Percentiles rank a stretch among this genome's conserved stretches.
These are phyloP conservation scores for Thaumetopoea pityocampa DNA, from an alignment of 1,140 invertebrate species.

Conservation along the genomic window DNA sequence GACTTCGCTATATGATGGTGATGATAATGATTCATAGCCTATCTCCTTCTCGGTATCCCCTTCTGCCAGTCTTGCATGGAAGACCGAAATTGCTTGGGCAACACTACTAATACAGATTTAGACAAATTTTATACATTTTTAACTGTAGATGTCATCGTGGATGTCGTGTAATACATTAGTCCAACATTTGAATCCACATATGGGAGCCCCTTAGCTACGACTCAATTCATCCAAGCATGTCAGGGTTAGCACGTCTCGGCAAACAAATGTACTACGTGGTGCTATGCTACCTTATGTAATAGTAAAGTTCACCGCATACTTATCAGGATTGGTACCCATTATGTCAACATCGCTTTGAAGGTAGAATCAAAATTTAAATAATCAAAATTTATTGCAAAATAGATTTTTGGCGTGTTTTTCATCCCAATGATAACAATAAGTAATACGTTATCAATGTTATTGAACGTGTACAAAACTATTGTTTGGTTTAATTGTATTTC, in stretches of 20 bases:
- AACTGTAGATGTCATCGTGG: constrained; percentile 22
- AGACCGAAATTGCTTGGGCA: too few species aligned
- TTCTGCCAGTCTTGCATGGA: too few species aligned
- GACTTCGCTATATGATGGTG: too few species aligned
- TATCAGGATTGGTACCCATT: constrained; percentile 3
- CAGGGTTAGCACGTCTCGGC: constrained; percentile 49
- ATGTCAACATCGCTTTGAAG: not conserved
- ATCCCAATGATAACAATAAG: too few species aligned
- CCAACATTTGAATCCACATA: constrained; percentile 28
- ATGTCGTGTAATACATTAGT: constrained; percentile 20
- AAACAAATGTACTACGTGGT: constrained; percentile 33
- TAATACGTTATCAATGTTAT: too few species aligned
- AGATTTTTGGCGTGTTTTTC: too few species aligned
- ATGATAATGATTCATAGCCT: too few species aligned
- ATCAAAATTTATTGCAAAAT: not conserved
- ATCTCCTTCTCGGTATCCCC: too few species aligned
- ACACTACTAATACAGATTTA: too few species aligned
- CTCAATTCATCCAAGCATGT: constrained; percentile 44
- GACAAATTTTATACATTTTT: constrained; percentile 14
- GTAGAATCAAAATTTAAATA: not conserved
- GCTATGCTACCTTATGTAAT: constrained; percentile 41
- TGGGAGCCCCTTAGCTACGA: constrained; percentile 35
- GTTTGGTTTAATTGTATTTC: too few species aligned
- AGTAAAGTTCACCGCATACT: constrained; percentile 31
- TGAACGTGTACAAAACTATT: too few species aligned